Base-by-base conservation (phyloP, 2,888 invertebrate genomes). In the Drosophila siamana region DNA sequence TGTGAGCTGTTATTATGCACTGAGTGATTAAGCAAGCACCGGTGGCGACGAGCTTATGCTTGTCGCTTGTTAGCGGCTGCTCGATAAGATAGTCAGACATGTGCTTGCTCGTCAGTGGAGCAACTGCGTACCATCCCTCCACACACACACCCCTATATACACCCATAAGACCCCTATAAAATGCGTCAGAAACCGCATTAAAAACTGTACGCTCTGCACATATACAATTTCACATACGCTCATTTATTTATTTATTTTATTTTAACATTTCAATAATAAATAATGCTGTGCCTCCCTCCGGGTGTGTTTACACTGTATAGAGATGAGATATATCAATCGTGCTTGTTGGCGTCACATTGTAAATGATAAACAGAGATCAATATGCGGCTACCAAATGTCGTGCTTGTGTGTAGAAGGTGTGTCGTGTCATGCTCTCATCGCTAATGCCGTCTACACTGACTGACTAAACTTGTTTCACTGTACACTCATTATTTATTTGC, bases 1-100 rank as follows among this genome's bases (percentile, higher is more conserved):
- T 78, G 77, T 56, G 41, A 44, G 71, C 52, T 51, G 40, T 63
- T 63, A 52, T 64, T 77, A 86, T 82, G 77, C 84, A 84, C 66
- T 60, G 62, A 13, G 55, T 77, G 80, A 82, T 86, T 82, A 67
- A 62, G 66, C 62, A 68, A 66, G 67, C 70, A 36, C 57, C 28
- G 28, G 9, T 9, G n/a, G 5, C 33, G 33, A 33, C 33, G 55
- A 62, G 80, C 74, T 82, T 86, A 82, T 82, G 83, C 54, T 86
- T 82, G 65, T 50, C 65, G 73, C 47, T 46, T 44, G 47, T 33
- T n/a, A n/a, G n/a, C 5, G 3, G 11, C 33, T 33, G 4, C 50
- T 44, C 69, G 83, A 88, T 83, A 80, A 83, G 83, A 88, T 88
- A 86, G 60, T 54, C 51, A 46, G 16, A 28, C 62, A 73, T 60